Conservation (phyloP, 1,140 invertebrate species). For the Choristoneura fumiferana region DNA sequence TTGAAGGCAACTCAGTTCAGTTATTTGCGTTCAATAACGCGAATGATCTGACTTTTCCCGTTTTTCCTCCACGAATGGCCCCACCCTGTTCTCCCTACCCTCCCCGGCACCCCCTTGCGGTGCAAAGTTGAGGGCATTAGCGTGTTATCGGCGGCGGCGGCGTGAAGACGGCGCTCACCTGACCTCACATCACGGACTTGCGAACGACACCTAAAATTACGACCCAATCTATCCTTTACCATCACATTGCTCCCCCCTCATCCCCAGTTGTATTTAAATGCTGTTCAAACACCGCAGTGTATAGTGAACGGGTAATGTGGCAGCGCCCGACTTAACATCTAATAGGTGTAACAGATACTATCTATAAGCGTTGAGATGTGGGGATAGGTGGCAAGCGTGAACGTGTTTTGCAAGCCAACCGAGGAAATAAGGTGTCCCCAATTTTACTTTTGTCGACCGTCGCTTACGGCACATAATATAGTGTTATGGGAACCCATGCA, state of each 20-base stretch:
- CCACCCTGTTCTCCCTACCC: constrained; percentile 25
- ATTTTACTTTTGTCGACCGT: constrained; percentile 67
- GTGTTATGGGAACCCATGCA: constrained; percentile 47
- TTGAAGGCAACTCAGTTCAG: constrained; percentile 60
- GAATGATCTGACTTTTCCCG: constrained; percentile 73
- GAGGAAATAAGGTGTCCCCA: constrained; percentile 71
- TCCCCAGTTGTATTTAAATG: too few relatives aligned
- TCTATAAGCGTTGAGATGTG: constrained; percentile 76
- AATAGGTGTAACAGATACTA: constrained; percentile 72
- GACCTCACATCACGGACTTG: constrained; percentile 44
- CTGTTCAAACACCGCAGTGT: constrained; percentile 30
- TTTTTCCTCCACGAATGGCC: constrained; percentile 64
- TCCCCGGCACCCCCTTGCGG: constrained; percentile 54
- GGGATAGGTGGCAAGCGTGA: constrained; percentile 75
- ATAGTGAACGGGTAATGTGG: constrained; percentile 4
- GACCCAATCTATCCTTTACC: constrained; percentile 17
- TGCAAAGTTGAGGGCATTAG: constrained; percentile 80
- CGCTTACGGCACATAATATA: constrained; percentile 63
- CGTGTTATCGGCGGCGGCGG: constrained; percentile 74
- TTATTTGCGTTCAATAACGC: constrained; percentile 74
- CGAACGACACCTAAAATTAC: constrained; percentile 30
- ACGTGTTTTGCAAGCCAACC: constrained; percentile 75
- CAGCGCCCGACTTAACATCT: constrained; percentile 22
- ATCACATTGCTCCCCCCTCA: constrained; percentile 32
- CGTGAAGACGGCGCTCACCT: constrained; percentile 73